Percentiles rank a stretch among this genome's conserved stretches.
Conservation (phyloP, 2,888 invertebrate species). For the Silvanus unidentatus region DNA sequence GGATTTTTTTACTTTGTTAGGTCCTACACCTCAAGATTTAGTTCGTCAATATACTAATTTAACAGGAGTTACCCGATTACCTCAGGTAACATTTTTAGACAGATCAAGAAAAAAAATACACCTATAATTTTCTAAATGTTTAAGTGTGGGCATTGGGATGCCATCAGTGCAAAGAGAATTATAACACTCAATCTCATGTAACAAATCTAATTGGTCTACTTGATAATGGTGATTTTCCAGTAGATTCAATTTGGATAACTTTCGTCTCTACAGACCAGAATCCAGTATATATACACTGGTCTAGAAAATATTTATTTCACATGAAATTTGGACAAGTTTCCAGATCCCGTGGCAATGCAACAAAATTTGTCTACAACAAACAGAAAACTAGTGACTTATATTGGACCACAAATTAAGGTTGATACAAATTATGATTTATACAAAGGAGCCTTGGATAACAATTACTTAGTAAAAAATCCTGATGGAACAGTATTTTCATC, state of each 20-base stretch:
- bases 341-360: constrained; percentile 68
- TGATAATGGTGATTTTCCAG: constrained; percentile 83
- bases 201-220: constrained; percentile 71
- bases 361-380: constrained; percentile 78
- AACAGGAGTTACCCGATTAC: constrained; percentile 81
- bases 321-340: constrained; percentile 87
- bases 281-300: no score
- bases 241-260: constrained; percentile 95
- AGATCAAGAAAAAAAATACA: no score
- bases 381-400: constrained; percentile 84
- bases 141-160: constrained; percentile 23
- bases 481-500: constrained; percentile 15
- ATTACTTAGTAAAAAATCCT: constrained; percentile 17
- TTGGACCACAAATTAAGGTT: constrained; percentile 95
- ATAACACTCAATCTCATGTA: constrained; percentile 91
- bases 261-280: constrained; percentile 97
- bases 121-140: not conserved
- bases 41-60: constrained; percentile 79
- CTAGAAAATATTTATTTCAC: constrained; percentile 90
- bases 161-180: constrained; percentile 22
- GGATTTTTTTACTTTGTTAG: constrained; percentile 85
- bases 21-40: constrained; percentile 75
- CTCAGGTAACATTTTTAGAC: constrained; percentile 48
- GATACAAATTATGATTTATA: constrained; percentile 82
- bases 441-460: constrained; percentile 61